These are phyloP conservation scores for Drosophila putrida DNA, from an alignment of 2,888 invertebrate species.

Conservation along the genomic window DNA sequence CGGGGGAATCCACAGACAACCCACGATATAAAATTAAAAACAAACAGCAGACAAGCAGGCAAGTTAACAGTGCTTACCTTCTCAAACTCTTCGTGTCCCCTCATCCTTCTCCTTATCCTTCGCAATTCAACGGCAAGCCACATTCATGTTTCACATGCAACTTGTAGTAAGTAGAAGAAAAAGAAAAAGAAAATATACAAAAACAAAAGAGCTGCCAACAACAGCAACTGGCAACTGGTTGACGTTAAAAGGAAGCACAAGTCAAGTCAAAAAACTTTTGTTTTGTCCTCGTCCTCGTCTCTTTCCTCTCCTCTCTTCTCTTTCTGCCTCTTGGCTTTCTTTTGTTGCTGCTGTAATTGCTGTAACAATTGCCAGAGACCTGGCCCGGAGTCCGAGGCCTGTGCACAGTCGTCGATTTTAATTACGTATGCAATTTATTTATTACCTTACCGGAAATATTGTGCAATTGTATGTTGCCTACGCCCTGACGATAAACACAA, in stretches of 20 bases:
- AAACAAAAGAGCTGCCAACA: conserved; percentile 50
- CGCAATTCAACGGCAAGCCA: conserved; percentile 36
- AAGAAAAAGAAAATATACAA: conserved; percentile 19
- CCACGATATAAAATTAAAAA: conserved; percentile 71
- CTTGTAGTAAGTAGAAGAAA: conserved; percentile 41
- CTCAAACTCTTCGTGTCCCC: not conserved
- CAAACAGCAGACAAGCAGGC: conserved; percentile 62
- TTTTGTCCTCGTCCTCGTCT: conserved; percentile 11
- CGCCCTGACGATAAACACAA: conserved; percentile 35
- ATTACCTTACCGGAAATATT: conserved; percentile 80
- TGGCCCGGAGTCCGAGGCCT: conserved; percentile 37
- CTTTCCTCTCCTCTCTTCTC: conserved; percentile 3
- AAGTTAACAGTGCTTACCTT: conserved; percentile 60
- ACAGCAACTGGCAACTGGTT: conserved; percentile 67
- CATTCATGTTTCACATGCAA: conserved; percentile 75
- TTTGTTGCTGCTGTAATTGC: conserved; percentile 67
- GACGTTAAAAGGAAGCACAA: conserved; percentile 79
- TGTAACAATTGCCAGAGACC: conserved; percentile 55
- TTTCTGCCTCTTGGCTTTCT: conserved; percentile 7
- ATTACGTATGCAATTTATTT: conserved; percentile 82
- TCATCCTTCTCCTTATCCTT: no score
- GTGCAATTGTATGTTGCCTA: conserved; percentile 71
- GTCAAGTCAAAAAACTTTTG: conserved; percentile 77
- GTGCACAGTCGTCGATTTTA: conserved; percentile 80
- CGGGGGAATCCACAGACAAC: conserved; percentile 51